Evolutionary conservation across 1,140 invertebrate species (phyloP), one percentile per base, ranked within the genome.

Genomic region (Triops longicaudatus): DNA sequence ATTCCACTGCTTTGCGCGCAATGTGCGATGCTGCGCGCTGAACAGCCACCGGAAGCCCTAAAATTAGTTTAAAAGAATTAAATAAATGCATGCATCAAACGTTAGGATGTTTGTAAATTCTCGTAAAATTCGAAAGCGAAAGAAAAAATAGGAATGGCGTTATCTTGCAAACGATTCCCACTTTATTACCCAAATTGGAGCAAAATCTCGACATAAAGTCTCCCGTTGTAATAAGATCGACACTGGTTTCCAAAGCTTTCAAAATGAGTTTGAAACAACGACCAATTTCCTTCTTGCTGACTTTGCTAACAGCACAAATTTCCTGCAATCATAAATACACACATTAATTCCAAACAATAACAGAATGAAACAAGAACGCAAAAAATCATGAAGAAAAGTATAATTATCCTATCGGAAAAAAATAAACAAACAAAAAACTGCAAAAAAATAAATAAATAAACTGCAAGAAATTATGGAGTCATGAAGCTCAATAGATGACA

Each of bases 241-340:
- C 96, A 78, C 93, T 98, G 0, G 98, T 99, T 82, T 95, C 91
- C 5, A 98, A 85, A 0, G 93, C 94, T 82, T 96, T 95, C 5
- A 97, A 83, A 81, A 98, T 98, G 37, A 98, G 82, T 82, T 98
- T 98, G 82, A 98, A 98, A 82, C 95, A 97, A 80, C 97, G 85
- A 2, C 98, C 98, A 81, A 99, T 99, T 87, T 99, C 98, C 83
- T 99, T 99, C 85, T 99, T 99, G 80, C 97, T 98, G 73, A 99
- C 96, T 86, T 97, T 98, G 81, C 96, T 98, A 37, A 98, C 94
- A 10, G 97, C 96, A 86, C 97, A 99, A 74, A 99, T 98, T 89
- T 99, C 97, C 85, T 87, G 81, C 44, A 82, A 82, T 78, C 37
- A 78, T 73, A 79, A 72, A 79, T 31, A 77, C 27, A 22, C 9